phyloP scores from a whole-genome alignment of 1,140 invertebrate genomes.

The Euwallacea fornicatus region DNA sequence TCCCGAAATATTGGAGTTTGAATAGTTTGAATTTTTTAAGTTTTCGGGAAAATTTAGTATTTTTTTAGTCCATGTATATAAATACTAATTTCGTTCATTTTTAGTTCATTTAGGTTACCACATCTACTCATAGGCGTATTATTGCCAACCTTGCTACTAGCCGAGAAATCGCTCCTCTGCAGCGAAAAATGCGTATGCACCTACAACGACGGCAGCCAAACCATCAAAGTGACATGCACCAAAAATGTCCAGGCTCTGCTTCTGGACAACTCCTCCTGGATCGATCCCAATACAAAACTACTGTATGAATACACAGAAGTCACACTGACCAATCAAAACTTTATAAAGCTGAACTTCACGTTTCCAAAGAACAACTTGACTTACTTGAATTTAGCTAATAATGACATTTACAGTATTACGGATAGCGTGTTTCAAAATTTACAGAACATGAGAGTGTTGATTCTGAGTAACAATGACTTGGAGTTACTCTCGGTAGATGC shows the following conservation, averaged over 20 bases:
- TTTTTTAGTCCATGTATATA: neutral
- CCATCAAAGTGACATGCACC: constrained; percentile 37
- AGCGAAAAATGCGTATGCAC: constrained; percentile 26
- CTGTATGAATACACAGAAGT: constrained; percentile 31
- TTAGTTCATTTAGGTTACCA: neutral
- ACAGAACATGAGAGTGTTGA: constrained; percentile 62
- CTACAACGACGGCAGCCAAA: constrained; percentile 3
- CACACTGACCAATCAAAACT: constrained; percentile 36
- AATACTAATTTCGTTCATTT: neutral
- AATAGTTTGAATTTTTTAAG: too few relatives aligned
- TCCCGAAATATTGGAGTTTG: neutral
- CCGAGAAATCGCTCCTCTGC: constrained; percentile 29
- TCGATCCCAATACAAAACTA: constrained; percentile 29
- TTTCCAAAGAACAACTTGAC: constrained; percentile 40
- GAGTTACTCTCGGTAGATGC: constrained; percentile 61
- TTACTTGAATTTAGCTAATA: constrained; percentile 47
- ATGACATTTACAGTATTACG: constrained; percentile 63
- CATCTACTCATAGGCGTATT: neutral
- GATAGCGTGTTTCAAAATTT: constrained; percentile 64
- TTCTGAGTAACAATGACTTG: constrained; percentile 70
- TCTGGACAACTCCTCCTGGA: constrained; percentile 30
- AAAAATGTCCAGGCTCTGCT: constrained; percentile 26
- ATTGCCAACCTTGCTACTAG: neutral
- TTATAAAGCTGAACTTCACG: constrained; percentile 39
- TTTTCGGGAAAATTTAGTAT: neutral